Conservation (phyloP, 2,797 vertebrate species). For the Hipposideros larvatus region DNA sequence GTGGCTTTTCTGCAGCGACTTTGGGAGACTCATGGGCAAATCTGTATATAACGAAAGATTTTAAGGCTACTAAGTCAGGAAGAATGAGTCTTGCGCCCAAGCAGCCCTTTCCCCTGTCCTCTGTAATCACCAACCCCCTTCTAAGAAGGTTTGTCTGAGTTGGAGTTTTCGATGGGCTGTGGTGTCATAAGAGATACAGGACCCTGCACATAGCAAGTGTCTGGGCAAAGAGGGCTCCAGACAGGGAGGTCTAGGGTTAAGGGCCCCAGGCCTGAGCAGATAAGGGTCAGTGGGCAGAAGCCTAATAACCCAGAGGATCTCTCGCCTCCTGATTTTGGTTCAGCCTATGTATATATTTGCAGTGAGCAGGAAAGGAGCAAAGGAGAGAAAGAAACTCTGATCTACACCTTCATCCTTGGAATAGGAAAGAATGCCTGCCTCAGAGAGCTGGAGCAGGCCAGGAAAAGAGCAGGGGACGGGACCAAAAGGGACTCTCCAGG, state of each 20-base stretch:
- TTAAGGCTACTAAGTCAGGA: background rate
- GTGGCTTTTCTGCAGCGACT: background rate
- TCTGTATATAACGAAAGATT: background rate
- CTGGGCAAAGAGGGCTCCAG: background rate
- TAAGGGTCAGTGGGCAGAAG: background rate
- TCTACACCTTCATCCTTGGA: background rate
- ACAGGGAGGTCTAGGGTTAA: background rate
- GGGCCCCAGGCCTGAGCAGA: background rate
- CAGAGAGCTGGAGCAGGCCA: background rate
- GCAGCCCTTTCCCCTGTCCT: background rate
- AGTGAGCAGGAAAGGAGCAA: background rate
- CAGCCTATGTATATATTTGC: background rate
- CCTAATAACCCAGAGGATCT: background rate
- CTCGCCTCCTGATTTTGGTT: background rate
- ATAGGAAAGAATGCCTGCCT: background rate
- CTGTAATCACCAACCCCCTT: background rate
- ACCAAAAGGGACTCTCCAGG: background rate
- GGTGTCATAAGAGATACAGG: background rate
- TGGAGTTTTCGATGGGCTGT: background rate
- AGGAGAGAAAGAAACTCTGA: background rate
- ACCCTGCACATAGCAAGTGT: background rate
- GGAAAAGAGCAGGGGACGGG: background rate
- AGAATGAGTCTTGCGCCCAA: background rate
- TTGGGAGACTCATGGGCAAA: background rate
- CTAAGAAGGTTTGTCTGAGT: background rate